These are phyloP conservation scores for Ceratina japonica DNA, from an alignment of 1,140 invertebrate genomes.

Conservation along the genomic window DNA sequence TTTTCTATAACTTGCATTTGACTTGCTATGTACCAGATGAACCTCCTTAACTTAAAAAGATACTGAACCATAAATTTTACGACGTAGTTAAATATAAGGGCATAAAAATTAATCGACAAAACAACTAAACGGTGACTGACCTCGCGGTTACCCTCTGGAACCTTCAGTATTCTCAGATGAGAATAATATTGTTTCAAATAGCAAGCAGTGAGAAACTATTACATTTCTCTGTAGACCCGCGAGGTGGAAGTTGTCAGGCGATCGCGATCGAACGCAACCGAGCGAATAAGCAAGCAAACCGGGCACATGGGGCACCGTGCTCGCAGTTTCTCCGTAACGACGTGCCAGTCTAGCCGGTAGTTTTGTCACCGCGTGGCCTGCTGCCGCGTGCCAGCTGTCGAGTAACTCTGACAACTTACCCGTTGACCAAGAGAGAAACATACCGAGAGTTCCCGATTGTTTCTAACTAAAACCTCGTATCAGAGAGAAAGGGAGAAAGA, in stretches of 20 bases:
- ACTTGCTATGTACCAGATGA: no score
- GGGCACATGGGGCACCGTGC: constrained; percentile 56
- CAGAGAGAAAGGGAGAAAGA: constrained; percentile 21
- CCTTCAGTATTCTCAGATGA: neutral
- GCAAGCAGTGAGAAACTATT: neutral
- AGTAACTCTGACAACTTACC: neutral
- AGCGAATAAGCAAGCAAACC: constrained; percentile 1
- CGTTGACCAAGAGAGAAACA: no score
- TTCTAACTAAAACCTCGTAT: neutral
- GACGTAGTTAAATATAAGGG: neutral
- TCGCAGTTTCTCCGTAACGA: constrained; percentile 72
- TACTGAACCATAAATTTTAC: neutral
- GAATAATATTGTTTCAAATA: neutral
- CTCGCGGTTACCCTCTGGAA: neutral
- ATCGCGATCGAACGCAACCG: constrained; percentile 5
- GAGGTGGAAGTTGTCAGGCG: neutral
- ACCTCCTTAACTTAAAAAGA: no score
- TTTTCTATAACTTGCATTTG: no score
- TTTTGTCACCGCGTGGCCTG: constrained; percentile 12
- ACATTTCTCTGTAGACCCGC: neutral
- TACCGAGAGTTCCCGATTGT: constrained; percentile 7
- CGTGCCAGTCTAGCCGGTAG: constrained; percentile 13
- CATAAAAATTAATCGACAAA: no score
- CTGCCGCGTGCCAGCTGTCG: constrained; percentile 1
- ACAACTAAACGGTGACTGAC: neutral